Percentiles rank a stretch among this genome's conserved stretches.
These are phyloP conservation scores for Scortum barcoo DNA, from an alignment of 2,113 vertebrate genomes.

Conservation along the genomic window DNA sequence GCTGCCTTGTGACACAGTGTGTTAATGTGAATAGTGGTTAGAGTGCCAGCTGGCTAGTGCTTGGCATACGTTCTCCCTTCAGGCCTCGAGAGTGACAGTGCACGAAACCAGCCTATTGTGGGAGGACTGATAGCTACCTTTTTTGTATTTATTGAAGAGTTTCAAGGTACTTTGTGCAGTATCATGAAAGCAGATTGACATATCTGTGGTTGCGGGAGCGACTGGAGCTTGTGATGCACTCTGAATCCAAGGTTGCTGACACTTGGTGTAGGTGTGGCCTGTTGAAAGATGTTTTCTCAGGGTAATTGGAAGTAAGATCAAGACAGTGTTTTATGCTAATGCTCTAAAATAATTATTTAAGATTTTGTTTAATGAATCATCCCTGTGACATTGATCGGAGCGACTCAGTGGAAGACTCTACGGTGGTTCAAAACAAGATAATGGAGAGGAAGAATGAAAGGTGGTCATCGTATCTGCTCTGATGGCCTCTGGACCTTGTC, in stretches of 20 bases:
- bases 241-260: conserved; percentile 38
- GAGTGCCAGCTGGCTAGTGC: conserved; percentile 56
- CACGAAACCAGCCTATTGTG: conserved; percentile 37
- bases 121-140: conserved; percentile 42
- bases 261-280: conserved; percentile 29
- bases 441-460: conserved; percentile 17
- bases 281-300: conserved; percentile 36
- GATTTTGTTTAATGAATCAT: neutral
- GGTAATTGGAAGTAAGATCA: conserved; percentile 36
- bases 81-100: conserved; percentile 59
- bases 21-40: conserved; percentile 50
- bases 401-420: neutral
- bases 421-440: conserved; percentile 8
- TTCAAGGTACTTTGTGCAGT: conserved; percentile 32
- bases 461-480: conserved; percentile 20
- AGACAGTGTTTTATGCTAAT: conserved; percentile 23
- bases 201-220: conserved; percentile 16
- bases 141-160: conserved; percentile 40
- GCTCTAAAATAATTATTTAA: neutral
- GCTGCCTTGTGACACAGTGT: conserved; percentile 46
- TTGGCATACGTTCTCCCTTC: conserved; percentile 29
- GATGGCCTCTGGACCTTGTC: conserved; percentile 23
- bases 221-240: conserved; percentile 13
- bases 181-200: conserved; percentile 38
- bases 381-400: conserved; percentile 16